Conservation (phyloP, 2,113 vertebrate species). For the Catagonus wagneri region DNA sequence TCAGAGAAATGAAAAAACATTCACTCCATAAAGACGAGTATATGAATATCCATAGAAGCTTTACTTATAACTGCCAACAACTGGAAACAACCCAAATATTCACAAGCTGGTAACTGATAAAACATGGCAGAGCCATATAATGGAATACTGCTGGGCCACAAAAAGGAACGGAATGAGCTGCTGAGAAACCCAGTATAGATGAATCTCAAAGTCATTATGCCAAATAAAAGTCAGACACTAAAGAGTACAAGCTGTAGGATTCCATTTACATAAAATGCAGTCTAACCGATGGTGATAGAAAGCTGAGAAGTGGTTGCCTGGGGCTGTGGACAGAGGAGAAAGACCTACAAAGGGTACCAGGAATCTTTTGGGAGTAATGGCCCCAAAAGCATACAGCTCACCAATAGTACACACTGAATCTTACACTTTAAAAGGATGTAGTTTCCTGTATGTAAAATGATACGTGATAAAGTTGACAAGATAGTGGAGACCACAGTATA, state of each 20-base stretch:
- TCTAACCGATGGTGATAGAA: neutral
- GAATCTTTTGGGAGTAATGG: neutral
- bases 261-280: neutral
- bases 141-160: neutral
- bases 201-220: neutral
- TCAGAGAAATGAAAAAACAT: constrained; percentile 45
- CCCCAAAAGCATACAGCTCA: neutral
- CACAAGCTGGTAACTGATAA: constrained; percentile 10
- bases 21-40: neutral
- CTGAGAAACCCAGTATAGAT: neutral
- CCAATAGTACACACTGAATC: neutral
- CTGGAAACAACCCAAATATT: neutral
- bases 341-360: neutral
- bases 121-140: neutral
- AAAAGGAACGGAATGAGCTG: neutral
- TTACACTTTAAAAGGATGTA: neutral
- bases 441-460: neutral
- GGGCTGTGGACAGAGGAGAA: neutral
- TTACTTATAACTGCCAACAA: neutral
- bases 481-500: neutral
- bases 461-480: neutral
- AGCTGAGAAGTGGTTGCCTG: neutral
- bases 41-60: neutral
- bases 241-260: neutral
- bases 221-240: neutral